Percentiles rank a stretch among this genome's conserved stretches.
Evolutionary conservation across 2,888 invertebrate genomes (phyloP).

Genomic region (Brenthis ino): DNA sequence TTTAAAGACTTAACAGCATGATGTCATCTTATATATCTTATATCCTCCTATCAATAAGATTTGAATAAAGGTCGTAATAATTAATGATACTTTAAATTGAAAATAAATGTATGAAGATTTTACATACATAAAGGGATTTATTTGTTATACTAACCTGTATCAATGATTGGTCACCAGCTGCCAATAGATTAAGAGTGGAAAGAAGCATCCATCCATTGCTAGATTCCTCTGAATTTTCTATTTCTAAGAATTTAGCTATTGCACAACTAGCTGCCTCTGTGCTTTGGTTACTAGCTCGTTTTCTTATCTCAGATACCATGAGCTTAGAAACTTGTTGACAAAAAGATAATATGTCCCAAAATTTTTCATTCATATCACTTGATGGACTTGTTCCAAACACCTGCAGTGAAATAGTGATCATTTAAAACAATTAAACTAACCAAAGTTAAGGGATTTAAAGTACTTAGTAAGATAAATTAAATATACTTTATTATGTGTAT

Average conservation of each 20-base stretch:
- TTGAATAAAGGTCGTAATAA: no score
- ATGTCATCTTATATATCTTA: no score
- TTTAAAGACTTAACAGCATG: no score
- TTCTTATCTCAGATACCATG: constrained; percentile 98
- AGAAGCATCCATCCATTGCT: constrained; percentile 98
- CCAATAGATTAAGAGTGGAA: constrained; percentile 94
- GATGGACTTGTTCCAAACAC: constrained; percentile 96
- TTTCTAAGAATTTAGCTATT: constrained; percentile 97
- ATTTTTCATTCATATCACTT: constrained; percentile 98
- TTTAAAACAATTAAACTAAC: no score
- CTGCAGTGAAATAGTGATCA: constrained; percentile 69
- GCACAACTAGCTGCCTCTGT: constrained; percentile 97
- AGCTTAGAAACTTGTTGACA: constrained; percentile 96
- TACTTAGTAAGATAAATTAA: no score
- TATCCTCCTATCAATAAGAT: no score
- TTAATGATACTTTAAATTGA: no score
- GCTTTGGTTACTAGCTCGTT: constrained; percentile 97
- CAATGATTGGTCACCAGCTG: constrained; percentile 93
- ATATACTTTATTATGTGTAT: no score
- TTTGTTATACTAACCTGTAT: constrained; percentile 86
- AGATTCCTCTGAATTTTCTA: constrained; percentile 95
- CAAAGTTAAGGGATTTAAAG: no score
- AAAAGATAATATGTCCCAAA: constrained; percentile 97
- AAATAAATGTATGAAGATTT: no score
- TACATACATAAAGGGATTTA: no score